These are phyloP conservation scores for Phengaris arion DNA, from an alignment of 2,888 invertebrate genomes.

Conservation along the genomic window DNA sequence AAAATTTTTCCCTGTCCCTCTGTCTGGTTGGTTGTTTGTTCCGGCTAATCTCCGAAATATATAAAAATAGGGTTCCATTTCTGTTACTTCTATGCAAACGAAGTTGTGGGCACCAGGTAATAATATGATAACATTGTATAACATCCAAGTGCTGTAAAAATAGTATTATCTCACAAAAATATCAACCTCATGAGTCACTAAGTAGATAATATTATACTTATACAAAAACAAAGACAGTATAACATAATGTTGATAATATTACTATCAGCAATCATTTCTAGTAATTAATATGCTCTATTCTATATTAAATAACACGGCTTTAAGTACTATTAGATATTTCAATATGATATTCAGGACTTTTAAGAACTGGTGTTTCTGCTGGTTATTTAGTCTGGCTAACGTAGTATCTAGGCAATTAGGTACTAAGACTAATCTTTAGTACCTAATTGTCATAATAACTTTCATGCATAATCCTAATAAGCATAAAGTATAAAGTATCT, in stretches of 20 bases:
- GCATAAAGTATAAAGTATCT: no score
- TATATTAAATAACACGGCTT: not conserved
- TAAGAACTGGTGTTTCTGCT: not conserved
- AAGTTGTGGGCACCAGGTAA: no score
- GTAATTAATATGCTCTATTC: constrained; percentile 1
- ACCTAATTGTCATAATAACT: no score
- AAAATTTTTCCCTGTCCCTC: no score
- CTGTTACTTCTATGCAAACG: no score
- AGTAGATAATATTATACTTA: constrained; percentile 24
- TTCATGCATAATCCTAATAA: no score
- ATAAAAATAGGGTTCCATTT: no score
- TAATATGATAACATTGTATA: not conserved
- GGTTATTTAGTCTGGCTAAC: not conserved
- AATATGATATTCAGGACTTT: not conserved
- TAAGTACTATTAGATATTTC: not conserved
- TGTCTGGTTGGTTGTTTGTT: no score
- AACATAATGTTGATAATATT: not conserved
- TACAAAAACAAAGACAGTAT: constrained; percentile 23
- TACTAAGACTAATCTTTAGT: no score
- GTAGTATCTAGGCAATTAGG: no score
- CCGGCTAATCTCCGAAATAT: no score
- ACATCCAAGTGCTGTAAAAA: constrained; percentile 8
- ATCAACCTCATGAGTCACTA: constrained; percentile 16
- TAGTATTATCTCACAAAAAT: constrained; percentile 26
- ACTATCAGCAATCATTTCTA: not conserved